Evolutionary conservation across 2,797 vertebrate species (phyloP).

Genomic region (Myotis pilosus): DNA sequence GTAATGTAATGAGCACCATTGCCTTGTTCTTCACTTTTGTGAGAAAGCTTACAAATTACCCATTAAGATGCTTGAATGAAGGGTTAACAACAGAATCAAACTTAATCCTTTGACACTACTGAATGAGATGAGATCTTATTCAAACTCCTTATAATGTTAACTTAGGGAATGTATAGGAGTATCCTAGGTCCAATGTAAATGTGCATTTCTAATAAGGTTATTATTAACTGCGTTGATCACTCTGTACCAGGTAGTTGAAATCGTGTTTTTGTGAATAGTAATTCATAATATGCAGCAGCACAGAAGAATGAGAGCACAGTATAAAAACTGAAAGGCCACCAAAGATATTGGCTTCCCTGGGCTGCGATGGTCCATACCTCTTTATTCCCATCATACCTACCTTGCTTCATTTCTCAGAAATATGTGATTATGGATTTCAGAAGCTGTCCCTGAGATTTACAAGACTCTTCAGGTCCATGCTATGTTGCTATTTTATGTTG

Average conservation of each 20-base stretch:
- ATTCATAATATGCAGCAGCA: background rate
- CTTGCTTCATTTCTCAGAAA: background rate
- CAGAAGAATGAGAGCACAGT: background rate
- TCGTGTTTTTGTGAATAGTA: background rate
- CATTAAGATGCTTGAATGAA: background rate
- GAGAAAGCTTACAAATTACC: background rate
- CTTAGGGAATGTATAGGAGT: background rate
- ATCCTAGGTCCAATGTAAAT: background rate
- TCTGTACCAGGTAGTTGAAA: background rate
- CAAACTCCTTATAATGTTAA: background rate
- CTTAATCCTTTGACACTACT: background rate
- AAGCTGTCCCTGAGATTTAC: background rate
- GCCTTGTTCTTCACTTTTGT: background rate
- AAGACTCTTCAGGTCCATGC: background rate
- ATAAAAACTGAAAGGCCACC: background rate
- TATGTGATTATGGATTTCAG: background rate
- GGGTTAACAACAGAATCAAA: background rate
- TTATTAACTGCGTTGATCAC: background rate
- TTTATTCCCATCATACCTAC: background rate
- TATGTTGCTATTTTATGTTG: background rate
- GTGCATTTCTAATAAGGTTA: background rate
- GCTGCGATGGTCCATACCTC: background rate
- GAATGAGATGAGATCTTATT: background rate
- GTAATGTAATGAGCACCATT: background rate
- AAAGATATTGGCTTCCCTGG: background rate